Percentiles rank a stretch among this genome's conserved stretches.
phyloP scores from a whole-genome alignment of 2,888 invertebrate genomes.

The Mechanitis messenoides region DNA sequence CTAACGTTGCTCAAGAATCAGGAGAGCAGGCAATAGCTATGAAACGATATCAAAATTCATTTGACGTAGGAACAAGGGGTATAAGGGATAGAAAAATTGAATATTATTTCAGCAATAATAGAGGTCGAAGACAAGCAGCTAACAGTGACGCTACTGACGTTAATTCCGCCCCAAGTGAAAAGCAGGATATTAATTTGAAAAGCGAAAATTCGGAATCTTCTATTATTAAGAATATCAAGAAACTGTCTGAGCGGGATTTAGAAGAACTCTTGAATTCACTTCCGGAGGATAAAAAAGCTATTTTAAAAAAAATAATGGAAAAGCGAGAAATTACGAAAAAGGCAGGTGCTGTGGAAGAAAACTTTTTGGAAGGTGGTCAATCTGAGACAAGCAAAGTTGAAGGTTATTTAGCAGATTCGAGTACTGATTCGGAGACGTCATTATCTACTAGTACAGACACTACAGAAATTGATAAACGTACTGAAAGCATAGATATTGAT shows the following conservation, averaged over 20 bases:
- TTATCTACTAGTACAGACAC: slow-evolving; percentile 35
- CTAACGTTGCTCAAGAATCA: slow-evolving; percentile 9
- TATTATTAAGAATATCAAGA: slow-evolving; percentile 61
- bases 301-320: slow-evolving; percentile 61
- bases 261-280: slow-evolving; percentile 59
- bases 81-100: slow-evolving; percentile 39
- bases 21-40: slow-evolving; percentile 7
- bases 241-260: slow-evolving; percentile 55
- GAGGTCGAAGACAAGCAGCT: slow-evolving; percentile 47
- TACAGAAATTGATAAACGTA: slow-evolving; percentile 42
- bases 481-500: slow-evolving; percentile 38
- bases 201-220: slow-evolving; percentile 57
- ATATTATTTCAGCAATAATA: slow-evolving; percentile 34
- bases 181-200: slow-evolving; percentile 24
- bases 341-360: slow-evolving; percentile 59
- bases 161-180: slow-evolving; percentile 22
- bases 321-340: slow-evolving; percentile 71
- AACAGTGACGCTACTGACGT: slow-evolving; percentile 11
- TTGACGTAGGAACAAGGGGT: slow-evolving; percentile 41
- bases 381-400: slow-evolving; percentile 56
- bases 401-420: slow-evolving; percentile 40
- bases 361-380: slow-evolving; percentile 49
- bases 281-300: slow-evolving; percentile 56
- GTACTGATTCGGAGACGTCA: slow-evolving; percentile 36
- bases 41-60: slow-evolving; percentile 36